Base-by-base conservation (phyloP, 2,888 invertebrate species). In the Drosophila eohydei region DNA sequence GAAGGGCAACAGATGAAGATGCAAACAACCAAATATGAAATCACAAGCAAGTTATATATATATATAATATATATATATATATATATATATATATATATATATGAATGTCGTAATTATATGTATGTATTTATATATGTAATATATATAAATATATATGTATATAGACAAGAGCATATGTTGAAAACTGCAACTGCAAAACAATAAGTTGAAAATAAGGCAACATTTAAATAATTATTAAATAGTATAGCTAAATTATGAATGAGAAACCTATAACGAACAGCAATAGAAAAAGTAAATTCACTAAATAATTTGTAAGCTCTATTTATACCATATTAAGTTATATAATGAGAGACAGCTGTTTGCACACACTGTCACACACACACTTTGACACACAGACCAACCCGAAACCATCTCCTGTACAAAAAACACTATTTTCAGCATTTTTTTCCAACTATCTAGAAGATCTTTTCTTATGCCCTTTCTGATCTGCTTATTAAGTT, bases 131-230 rank as follows among this genome's bases (percentile, higher is more conserved):
- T 28, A 46, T 44, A 43, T 16, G 21, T 43, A 41, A 4, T 12
- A 28, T 50, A 32, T 32, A 16, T 50, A 11, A 3, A n/a, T 40
- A 40, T 40, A n/a, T 40, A 40, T n/a, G 11, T 50, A 16, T 3
- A 12, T 50, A 12, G 6, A 16, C 32, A 32, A 11, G 32, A 34
- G 9, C 32, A 50, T 32, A 16, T 50, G 32, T 40, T 30, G 54
- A 78, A 71, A 77, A 74, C 60, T 82, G 85, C 62, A 84, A 85
- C 69, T 52, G 74, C 73, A 82, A 82, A 86, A 86, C 86, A 83
- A 83, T 86, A 83, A 86, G 83, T 83, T 83, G 83, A 44, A 83
- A 83, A 80, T 78, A 83, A 80, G 80, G 67, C 81, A 73, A 71
- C 79, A 74, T 75, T 80, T 75, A 77, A 34, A 52, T 77, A 75